Evolutionary conservation across 2,797 vertebrate genomes (phyloP), one percentile per base, ranked within the genome.

Genomic region (Miichthys miiuy): DNA sequence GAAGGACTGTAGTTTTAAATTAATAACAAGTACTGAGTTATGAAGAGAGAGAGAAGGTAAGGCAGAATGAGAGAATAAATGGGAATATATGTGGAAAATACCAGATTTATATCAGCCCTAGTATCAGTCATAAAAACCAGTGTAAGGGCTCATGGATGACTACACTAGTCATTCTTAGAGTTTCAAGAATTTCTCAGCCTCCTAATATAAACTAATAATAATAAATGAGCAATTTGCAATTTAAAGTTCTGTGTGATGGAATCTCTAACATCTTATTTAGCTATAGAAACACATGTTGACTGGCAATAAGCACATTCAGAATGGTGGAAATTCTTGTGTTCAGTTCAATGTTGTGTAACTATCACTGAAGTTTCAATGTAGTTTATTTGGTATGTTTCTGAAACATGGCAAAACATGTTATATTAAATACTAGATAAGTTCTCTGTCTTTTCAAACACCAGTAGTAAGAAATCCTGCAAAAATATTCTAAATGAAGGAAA

Each of bases 191-290:
- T 50, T 50, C 30, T 42, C 25, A 56, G 47, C 38, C 46, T 64
- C 25, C 55, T 54, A 18, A 65, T 70, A 16, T 66, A 41, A 69
- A 67, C 61, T 27, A 86, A 82, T 16, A 58, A 81, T 70, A 84
- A 61, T 76, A 79, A 75, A 85, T 79, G 5, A 70, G 47, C 18
- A 72, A 81, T 80, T 60, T 75, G 12, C 14, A 68, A 68, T 72
- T 72, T n/a, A 48, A 38, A 50, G 25, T 16, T 74, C 17, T 42
- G 17, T 9, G 23, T 78, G 67, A 75, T 72, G 68, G 21, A 75
- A 50, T 42, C 5, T 9, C 55, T 62, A 70, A 57, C 25, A 69
- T 60, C 65, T 55, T 60, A 23, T 77, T 54, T 55, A 20, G 50
- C 12, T 65, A 68, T 30, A 16, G 44, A 79, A 63, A 58, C 65